These are phyloP conservation scores for Gorsachius goisagi DNA, from an alignment of 2,113 vertebrate species.

Conservation along the genomic window DNA sequence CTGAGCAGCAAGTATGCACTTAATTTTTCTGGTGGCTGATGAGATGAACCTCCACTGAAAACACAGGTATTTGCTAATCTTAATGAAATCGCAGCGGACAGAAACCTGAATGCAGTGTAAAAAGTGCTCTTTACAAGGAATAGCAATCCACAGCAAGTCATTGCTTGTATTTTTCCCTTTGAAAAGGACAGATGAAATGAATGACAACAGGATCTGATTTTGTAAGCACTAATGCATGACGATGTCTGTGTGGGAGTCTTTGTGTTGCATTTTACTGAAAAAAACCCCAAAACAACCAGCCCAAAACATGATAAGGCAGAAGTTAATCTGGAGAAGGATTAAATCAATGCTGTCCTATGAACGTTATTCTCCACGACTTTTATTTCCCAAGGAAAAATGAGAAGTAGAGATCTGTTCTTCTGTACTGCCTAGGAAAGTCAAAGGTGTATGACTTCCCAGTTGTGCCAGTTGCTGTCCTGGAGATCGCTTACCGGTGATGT, in stretches of 20 bases:
- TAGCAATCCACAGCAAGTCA: not conserved
- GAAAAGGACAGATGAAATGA: not conserved
- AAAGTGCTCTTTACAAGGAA: not conserved
- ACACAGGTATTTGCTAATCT: not conserved
- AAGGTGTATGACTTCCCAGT: not conserved
- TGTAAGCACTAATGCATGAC: not conserved
- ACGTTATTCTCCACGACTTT: not conserved
- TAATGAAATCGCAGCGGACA: not conserved
- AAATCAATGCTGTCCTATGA: not conserved
- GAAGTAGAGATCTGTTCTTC: not conserved
- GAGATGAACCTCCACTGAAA: not conserved
- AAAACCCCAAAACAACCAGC: not conserved
- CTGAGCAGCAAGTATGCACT: not conserved
- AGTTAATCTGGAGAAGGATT: not conserved
- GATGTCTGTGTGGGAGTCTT: not conserved
- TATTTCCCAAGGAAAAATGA: not conserved
- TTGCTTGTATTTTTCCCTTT: not conserved
- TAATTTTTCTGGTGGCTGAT: not conserved
- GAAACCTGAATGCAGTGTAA: not conserved
- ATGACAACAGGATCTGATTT: not conserved
- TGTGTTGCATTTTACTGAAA: not conserved
- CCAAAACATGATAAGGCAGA: not conserved
- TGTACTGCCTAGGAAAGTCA: not conserved
- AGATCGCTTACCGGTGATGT: not conserved
- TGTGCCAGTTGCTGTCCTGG: not conserved